Base-by-base conservation (phyloP, 1,140 invertebrate species). In the Lordiphosa collinella region DNA sequence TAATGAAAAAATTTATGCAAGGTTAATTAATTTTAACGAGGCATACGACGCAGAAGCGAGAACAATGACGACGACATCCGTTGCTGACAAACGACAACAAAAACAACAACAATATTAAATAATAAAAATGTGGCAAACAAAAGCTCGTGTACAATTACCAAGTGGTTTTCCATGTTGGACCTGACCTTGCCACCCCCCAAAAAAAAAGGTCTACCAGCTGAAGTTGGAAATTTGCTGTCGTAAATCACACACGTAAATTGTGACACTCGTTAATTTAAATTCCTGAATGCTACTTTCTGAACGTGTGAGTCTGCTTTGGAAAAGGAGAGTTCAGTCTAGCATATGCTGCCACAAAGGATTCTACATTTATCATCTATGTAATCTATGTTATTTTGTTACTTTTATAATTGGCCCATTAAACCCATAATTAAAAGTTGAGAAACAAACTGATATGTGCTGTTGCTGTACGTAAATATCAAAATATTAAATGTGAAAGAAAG, bases 21-120 rank as follows among this genome's bases (percentile, higher is more conserved):
- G 65, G 65, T 69, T 69, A 69, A 69, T 69, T 69, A 69, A 69
- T 69, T 69, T 68, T 68, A 69, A 68, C 55, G 64, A 68, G 65
- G 41, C 55, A 6, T 49, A 43, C 41, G 36, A 47, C 29, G 29
- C 31, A 53, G 14, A 32, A 43, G 49, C 12, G 31, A 55, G 50
- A 14, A 54, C 18, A 48, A 48, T 48, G 31, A 55, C 34, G 43
- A 55, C 29, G 62, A 55, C 31, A 55, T 55, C 32, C 36, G 62
- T 29, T 46, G 43, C 37, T 68, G 64, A 69, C 56, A 68, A 69
- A 69, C 57, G 65, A 68, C 64, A 68, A 66, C 55, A 67, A 67
- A 59, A 68, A 60, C 55, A 49, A 64, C 16, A 67, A 69, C 37
- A 69, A 59, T 60, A 68, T 69, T 50, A 61, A 69, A 64, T 68